Evolutionary conservation across 2,113 vertebrate species (phyloP), one percentile per base, ranked within the genome.

Genomic region (Empidonax traillii): DNA sequence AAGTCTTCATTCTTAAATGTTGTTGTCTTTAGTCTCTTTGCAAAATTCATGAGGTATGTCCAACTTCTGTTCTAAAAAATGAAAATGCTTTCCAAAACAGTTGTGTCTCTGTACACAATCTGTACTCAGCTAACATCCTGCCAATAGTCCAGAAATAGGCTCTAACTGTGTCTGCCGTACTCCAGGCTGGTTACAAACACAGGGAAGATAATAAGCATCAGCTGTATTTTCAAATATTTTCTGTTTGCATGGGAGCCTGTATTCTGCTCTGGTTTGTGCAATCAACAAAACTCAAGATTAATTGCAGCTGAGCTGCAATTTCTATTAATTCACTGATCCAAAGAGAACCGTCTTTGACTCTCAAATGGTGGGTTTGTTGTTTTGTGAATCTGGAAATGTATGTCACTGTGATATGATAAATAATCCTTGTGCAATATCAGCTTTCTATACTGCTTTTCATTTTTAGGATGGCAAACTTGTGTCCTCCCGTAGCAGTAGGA

Each of bases 201-300:
- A 72, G 91, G 30, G 52, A 87, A 92, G 68, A 96, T 94, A 96
- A 96, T 95, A 92, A 96, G 68, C 78, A 89, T 96, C 95, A 94
- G 95, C 96, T 97, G 94, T 97, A 97, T 97, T 94, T 97, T 92
- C 95, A 96, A 93, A 97, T 94, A 89, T 96, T 97, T 96, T 94
- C 90, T 95, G 68, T 97, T 96, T 93, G 83, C 24, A 71, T 93
- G 65, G 2, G 12, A 81, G 65, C 33, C 0, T 74, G 47, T 92
- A 74, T 95, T 96, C 86, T 89, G 65, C 92, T 93, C 83, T 81
- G 73, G 68, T 89, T 93, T 90, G 65, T 75, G 65, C 75, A 93
- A 0, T 91, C 89, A 90, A 90, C 83, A 93, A 80, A 94, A 88
- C 59, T 56, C 41, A 58, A 84, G 82, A 89, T 71, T 87, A 93